A percentile compares a stretch with the other conserved stretches of the same genome.
Evolutionary conservation across 1,140 invertebrate species (phyloP).

Genomic region (Drosophila nigromelanica): DNA sequence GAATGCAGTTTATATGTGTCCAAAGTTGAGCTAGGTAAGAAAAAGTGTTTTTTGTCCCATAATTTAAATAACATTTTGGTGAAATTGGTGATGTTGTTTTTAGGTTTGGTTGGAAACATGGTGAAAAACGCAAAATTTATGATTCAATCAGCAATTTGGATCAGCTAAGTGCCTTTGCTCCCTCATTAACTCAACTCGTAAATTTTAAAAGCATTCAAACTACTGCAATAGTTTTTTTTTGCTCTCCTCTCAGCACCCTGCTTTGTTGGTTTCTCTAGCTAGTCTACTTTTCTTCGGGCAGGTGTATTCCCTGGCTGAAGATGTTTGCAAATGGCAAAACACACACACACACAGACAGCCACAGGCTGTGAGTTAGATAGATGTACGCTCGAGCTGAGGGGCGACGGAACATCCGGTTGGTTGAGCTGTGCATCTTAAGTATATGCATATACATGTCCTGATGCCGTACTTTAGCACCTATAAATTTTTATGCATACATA

Average conservation of each 20-base stretch:
- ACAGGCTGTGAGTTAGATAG: background rate
- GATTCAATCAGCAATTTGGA: slow-evolving; percentile 59
- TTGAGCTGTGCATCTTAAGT: slow-evolving; percentile 41
- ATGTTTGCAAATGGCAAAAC: slow-evolving; percentile 13
- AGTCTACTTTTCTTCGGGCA: background rate
- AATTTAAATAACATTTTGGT: too few species aligned
- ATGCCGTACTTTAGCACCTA: slow-evolving; percentile 76
- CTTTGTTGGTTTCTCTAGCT: background rate
- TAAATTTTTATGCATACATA: slow-evolving; percentile 80
- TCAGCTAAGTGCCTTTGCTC: slow-evolving; percentile 37
- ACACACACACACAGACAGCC: slow-evolving; percentile 1
- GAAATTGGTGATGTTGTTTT: too few species aligned
- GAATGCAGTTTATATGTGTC: too few species aligned
- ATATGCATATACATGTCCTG: slow-evolving; percentile 68
- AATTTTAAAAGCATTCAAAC: slow-evolving; percentile 54
- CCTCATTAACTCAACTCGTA: slow-evolving; percentile 55
- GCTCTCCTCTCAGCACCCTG: background rate
- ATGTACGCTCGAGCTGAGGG: background rate
- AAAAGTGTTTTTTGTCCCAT: too few species aligned
- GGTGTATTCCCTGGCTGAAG: slow-evolving; percentile 19
- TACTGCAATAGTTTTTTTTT: slow-evolving; percentile 43
- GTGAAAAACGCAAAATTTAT: slow-evolving; percentile 24
- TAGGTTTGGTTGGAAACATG: background rate
- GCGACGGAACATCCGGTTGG: background rate
- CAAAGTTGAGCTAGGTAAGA: too few species aligned